Percentiles rank a stretch among this genome's conserved stretches.
Conservation (phyloP, 2,797 vertebrate genomes). For the Caiman crocodilus region DNA sequence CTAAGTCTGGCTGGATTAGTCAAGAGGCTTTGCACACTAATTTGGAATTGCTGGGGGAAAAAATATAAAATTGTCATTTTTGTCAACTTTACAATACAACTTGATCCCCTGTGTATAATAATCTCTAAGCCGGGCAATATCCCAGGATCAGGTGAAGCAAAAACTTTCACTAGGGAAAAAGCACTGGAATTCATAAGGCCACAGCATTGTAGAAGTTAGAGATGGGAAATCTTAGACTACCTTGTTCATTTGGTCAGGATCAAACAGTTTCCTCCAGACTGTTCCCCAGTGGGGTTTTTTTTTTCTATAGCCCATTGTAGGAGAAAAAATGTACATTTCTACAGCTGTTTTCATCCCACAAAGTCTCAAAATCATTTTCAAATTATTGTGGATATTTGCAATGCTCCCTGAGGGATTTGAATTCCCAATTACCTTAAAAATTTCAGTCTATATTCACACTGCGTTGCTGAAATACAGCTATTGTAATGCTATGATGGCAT, state of each 20-base stretch:
- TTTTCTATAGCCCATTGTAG: background rate
- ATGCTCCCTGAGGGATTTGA: background rate
- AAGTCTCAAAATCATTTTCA: background rate
- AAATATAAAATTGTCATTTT: conserved; percentile 30
- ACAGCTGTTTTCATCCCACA: background rate
- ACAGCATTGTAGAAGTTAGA: conserved; percentile 6
- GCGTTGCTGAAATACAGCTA: background rate
- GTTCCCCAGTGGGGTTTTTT: background rate
- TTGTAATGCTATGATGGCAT: background rate
- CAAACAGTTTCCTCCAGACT: background rate
- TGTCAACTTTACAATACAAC: conserved; percentile 28
- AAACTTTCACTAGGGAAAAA: conserved; percentile 59
- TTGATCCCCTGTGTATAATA: conserved; percentile 43
- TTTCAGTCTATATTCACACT: background rate
- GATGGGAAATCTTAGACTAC: conserved; percentile 16
- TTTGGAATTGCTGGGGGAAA: conserved; percentile 22
- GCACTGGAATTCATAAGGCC: background rate
- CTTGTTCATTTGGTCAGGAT: conserved; percentile 9
- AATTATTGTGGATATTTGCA: background rate
- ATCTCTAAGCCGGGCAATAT: conserved; percentile 24
- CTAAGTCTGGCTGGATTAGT: conserved; percentile 48
- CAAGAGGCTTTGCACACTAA: conserved; percentile 8
- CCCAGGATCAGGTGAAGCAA: conserved; percentile 43
- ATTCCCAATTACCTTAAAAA: background rate
- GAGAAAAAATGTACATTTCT: background rate